phyloP scores from a whole-genome alignment of 2,888 invertebrate species.

The Synergus umbraculus region DNA sequence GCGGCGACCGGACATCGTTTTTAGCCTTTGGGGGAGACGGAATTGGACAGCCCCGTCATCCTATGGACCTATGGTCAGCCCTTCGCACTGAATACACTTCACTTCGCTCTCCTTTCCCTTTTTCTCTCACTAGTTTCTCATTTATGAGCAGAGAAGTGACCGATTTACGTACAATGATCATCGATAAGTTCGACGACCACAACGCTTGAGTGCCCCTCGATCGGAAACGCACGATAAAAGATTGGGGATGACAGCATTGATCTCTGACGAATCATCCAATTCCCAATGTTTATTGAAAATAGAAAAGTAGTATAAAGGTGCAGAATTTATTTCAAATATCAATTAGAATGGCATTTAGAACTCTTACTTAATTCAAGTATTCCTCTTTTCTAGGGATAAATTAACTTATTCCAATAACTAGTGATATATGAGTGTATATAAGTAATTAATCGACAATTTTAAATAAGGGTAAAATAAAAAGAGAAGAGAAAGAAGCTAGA shows the following conservation, averaged over 20 bases:
- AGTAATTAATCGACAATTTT: not conserved
- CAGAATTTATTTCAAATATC: not conserved
- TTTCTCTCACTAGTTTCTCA: conserved; percentile 59
- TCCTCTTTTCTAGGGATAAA: not conserved
- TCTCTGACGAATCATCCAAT: conserved; percentile 43
- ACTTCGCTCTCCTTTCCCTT: conserved; percentile 51
- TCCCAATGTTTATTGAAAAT: conserved; percentile 53
- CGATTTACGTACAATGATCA: conserved; percentile 74
- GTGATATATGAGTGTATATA: not conserved
- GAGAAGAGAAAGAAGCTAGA: not conserved
- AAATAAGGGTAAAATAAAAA: not conserved
- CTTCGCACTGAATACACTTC: conserved; percentile 44
- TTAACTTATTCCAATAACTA: not conserved
- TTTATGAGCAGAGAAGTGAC: conserved; percentile 72
- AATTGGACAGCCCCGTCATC: conserved; percentile 55
- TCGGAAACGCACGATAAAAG: conserved; percentile 45
- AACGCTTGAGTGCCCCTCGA: conserved; percentile 49
- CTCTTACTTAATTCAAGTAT: not conserved
- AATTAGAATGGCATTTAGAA: not conserved
- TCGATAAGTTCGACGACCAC: conserved; percentile 57
- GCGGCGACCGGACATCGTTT: conserved; percentile 74
- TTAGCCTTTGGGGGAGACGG: conserved; percentile 63
- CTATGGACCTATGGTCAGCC: conserved; percentile 52
- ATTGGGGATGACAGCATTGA: conserved; percentile 39
- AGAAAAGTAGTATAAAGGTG: conserved; percentile 27